Conservation (phyloP, 2,888 invertebrate genomes). For the Rhogogaster chlorosoma region DNA sequence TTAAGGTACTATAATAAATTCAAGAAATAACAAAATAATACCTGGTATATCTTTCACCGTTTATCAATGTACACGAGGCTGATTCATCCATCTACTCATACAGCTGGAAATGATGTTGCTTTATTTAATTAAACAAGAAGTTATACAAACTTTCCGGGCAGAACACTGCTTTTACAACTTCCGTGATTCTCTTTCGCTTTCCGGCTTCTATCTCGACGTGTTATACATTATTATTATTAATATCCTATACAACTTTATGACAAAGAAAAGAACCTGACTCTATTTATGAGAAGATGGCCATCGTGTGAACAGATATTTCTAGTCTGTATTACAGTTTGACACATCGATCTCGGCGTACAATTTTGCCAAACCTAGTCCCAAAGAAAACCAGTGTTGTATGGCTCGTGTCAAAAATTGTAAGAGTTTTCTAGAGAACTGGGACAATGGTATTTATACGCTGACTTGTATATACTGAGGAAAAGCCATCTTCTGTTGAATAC, state of each 20-base stretch:
- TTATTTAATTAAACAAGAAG: slow-evolving; percentile 1
- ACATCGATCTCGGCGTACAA: neutral
- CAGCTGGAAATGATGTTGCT: neutral
- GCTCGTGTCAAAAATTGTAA: neutral
- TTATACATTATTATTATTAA: neutral
- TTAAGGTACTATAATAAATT: no score
- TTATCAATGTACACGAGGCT: neutral
- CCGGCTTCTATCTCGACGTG: neutral
- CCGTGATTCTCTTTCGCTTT: neutral
- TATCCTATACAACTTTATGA: no score
- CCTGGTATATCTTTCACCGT: neutral
- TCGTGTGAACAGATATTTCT: neutral
- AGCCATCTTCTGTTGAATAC: neutral
- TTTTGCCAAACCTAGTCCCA: neutral
- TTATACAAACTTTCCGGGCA: neutral
- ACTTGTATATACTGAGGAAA: neutral
- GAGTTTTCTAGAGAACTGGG: neutral
- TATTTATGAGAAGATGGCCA: neutral
- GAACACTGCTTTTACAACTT: neutral
- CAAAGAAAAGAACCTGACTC: no score
- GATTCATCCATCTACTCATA: neutral
- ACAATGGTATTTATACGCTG: neutral
- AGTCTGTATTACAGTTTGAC: neutral
- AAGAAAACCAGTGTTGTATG: neutral
- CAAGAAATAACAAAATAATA: no score